A percentile compares a stretch with the other conserved stretches of the same genome.
Conservation (phyloP, 2,113 vertebrate species). For the Chloroceryle aenea region DNA sequence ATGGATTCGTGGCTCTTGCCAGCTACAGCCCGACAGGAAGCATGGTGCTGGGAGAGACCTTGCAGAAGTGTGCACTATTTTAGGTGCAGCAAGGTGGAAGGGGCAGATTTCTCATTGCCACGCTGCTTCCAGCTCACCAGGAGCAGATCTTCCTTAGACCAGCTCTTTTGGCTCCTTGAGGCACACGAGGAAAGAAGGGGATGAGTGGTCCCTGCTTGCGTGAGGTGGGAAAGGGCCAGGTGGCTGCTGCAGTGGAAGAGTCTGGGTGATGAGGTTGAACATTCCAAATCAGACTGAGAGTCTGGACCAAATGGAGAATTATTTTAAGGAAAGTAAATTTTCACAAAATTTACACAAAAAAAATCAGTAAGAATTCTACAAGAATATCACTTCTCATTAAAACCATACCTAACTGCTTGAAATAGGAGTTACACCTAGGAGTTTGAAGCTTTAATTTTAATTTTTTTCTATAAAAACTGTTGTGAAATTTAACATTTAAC, state of each 20-base stretch:
- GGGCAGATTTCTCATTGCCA: not conserved
- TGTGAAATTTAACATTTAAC: not conserved
- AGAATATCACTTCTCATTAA: not conserved
- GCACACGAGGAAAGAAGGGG: not conserved
- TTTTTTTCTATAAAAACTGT: not conserved
- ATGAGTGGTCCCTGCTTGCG: not conserved
- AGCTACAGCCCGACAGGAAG: not conserved
- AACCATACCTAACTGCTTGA: not conserved
- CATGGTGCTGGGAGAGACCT: rapidly evolving
- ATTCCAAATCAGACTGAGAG: not conserved
- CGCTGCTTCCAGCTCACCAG: not conserved
- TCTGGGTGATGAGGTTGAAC: not conserved
- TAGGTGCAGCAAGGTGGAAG: not conserved
- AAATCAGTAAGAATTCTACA: not conserved
- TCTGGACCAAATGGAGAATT: not conserved
- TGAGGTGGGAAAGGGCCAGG: slow-evolving; percentile 4
- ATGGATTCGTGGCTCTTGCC: not conserved
- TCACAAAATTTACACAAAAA: not conserved
- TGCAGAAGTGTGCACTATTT: rapidly evolving
- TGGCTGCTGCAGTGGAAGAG: not conserved
- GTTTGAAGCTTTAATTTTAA: not conserved
- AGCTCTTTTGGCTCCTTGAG: slow-evolving; percentile 23
- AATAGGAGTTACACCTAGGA: not conserved
- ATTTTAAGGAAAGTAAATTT: slow-evolving; percentile 3
- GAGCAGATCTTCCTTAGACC: not conserved